phyloP scores from a whole-genome alignment of 2,113 vertebrate species.

The Porphyrio hochstetteri region DNA sequence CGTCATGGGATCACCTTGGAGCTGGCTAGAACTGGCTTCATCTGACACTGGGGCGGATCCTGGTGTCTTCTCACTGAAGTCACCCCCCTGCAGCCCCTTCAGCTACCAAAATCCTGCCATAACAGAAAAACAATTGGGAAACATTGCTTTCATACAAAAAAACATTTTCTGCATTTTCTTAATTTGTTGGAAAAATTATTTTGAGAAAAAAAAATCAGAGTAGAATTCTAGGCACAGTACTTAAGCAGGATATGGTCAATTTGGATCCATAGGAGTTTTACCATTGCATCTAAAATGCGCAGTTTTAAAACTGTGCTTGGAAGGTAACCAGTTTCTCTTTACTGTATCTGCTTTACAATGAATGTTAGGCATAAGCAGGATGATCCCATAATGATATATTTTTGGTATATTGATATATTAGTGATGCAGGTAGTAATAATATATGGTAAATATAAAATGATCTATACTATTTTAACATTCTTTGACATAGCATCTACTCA shows the following conservation, averaged over 20 bases:
- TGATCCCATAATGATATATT: neutral
- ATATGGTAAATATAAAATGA: neutral
- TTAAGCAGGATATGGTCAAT: neutral
- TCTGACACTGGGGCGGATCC: neutral
- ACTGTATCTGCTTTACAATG: neutral
- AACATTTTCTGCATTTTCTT: neutral
- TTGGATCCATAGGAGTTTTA: neutral
- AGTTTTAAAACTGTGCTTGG: neutral
- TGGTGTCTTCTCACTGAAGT: neutral
- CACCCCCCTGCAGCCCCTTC: accelerated
- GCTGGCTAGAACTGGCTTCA: neutral
- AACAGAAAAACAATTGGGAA: neutral
- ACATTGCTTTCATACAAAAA: neutral
- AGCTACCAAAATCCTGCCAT: neutral
- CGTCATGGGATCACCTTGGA: accelerated
- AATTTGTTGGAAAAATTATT: neutral
- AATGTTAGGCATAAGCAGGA: neutral
- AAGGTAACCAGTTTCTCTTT: neutral
- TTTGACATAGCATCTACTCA: neutral
- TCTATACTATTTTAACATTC: neutral
- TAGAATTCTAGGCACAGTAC: neutral
- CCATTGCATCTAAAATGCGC: neutral
- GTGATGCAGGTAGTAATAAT: neutral
- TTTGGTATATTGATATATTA: neutral
- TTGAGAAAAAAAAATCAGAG: accelerated